A percentile compares a stretch with the other conserved stretches of the same genome.
These are phyloP conservation scores for Hyaena hyaena DNA, from an alignment of 2,113 vertebrate species.

Conservation along the genomic window DNA sequence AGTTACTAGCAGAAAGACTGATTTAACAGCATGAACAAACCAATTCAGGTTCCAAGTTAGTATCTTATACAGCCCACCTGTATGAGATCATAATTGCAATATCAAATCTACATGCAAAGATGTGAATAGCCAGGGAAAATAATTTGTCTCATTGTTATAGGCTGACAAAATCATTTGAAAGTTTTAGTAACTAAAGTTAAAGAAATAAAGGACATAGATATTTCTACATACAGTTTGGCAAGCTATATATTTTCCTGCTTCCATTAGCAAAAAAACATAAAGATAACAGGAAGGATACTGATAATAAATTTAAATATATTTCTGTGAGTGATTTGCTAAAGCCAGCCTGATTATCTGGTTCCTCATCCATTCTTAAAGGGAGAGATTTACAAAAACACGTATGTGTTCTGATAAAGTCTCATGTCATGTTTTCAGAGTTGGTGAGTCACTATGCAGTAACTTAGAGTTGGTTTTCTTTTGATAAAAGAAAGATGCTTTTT, in stretches of 20 bases:
- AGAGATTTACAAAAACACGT: background rate
- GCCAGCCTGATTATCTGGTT: background rate
- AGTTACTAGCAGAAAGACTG: background rate
- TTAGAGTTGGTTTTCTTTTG: background rate
- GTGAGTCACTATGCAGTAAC: background rate
- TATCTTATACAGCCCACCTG: background rate
- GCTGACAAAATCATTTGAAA: background rate
- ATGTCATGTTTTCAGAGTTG: background rate
- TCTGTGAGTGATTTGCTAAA: background rate
- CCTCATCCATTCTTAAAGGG: background rate
- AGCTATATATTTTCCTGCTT: background rate
- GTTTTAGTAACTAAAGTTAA: background rate
- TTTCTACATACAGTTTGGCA: background rate
- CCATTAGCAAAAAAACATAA: background rate
- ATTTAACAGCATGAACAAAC: background rate
- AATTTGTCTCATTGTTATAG: background rate
- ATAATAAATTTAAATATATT: background rate
- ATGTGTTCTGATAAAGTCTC: background rate
- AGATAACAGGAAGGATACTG: background rate
- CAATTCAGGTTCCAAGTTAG: background rate
- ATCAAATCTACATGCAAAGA: background rate
- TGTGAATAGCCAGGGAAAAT: background rate
- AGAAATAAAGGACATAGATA: background rate
- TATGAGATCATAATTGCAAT: background rate
- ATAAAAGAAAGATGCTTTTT: slow-evolving; percentile 25